Conservation (phyloP, 2,888 invertebrate species). For the Arrhopalites spinosus region DNA sequence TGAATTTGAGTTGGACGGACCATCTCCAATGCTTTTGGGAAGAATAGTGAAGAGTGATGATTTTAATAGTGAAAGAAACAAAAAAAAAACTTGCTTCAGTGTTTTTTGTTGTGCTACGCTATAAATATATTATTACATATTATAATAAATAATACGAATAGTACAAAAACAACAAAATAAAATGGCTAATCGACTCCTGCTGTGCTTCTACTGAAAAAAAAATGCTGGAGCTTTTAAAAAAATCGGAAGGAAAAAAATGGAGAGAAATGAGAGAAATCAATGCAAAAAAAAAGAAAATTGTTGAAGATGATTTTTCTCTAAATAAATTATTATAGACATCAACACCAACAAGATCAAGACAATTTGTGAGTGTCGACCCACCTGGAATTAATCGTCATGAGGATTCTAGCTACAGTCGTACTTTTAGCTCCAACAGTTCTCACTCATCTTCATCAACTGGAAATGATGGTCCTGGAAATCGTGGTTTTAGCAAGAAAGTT, state of each 20-base stretch:
- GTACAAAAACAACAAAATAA: no score
- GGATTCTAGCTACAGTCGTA: constrained; percentile 31
- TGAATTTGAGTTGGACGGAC: no score
- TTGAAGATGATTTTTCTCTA: neutral
- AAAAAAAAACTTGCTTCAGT: no score
- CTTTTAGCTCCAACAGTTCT: constrained; percentile 38
- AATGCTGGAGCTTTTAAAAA: neutral
- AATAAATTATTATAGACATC: constrained; percentile 44
- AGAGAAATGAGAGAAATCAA: neutral
- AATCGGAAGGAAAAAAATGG: neutral
- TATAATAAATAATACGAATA: no score
- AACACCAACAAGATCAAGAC: constrained; percentile 39
- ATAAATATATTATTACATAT: no score
- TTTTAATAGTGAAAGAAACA: neutral
- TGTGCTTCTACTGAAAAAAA: no score
- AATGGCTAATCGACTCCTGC: no score
- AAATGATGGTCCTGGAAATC: constrained; percentile 33
- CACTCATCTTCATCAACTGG: constrained; percentile 33
- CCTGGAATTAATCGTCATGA: constrained; percentile 23
- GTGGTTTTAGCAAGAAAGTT: constrained; percentile 36
- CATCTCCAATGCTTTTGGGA: no score
- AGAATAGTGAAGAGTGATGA: no score
- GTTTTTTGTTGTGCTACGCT: no score
- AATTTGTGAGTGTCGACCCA: constrained; percentile 48
- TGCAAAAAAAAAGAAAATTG: no score